Evolutionary conservation across 2,797 vertebrate species (phyloP), one percentile per base, ranked within the genome.

Genomic region (Gouania willdenowi): DNA sequence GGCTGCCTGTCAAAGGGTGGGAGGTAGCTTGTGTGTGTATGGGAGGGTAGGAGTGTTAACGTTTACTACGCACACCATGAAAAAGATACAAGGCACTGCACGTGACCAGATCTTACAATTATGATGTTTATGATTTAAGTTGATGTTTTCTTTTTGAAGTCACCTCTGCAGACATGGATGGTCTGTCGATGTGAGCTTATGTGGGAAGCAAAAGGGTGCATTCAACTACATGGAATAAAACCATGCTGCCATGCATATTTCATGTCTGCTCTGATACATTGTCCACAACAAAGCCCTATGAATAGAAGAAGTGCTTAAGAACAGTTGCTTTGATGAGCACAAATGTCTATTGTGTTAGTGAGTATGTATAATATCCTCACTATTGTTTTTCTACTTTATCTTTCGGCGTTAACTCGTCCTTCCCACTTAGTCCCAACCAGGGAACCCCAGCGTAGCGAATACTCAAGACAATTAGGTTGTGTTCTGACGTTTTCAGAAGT

Each of bases 81-180:
- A 43, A 66, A 45, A 45, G 47, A 48, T 39, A 47, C 55, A 54
- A 37, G 41, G 37, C 8, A 5, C 55, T 4, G 50, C 49, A 73
- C 54, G 64, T 75, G 75, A 82, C 65, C 8, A 59, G 73, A 65
- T 59, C 41, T 58, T 41, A 44, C 50, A 79, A 81, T 35, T 24
- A 58, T 53, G 26, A 21, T 44, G 66, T 69, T 79, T 71, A 59
- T 61, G 59, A 70, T 70, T 62, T 64, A 66, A 63, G 43, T 50
- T 71, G 42, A 73, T 49, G 51, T 47, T 64, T 57, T 80, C 63
- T 75, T 76, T 79, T 75, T 77, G 66, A 66, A 72, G 64, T 84
- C 67, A 79, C 77, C 74, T 83, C 76, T 68, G 51, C 21, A 52
- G 61, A 59, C 51, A 68, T 5, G 24, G 28, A 54, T 7, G 33